These are phyloP conservation scores for Lypha dubia DNA, from an alignment of 2,888 invertebrate species.

Conservation along the genomic window DNA sequence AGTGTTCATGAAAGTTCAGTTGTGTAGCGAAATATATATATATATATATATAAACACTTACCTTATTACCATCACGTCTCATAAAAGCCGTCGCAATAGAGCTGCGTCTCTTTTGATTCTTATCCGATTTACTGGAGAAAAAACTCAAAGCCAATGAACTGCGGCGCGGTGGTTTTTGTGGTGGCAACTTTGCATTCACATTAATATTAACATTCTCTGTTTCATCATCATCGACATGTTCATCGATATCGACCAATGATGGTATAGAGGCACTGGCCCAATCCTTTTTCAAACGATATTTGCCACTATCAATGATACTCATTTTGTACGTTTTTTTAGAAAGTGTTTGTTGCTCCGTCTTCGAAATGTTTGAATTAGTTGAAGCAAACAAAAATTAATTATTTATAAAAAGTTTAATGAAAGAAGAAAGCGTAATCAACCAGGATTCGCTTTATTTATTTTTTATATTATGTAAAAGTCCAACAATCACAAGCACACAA, in stretches of 20 bases:
- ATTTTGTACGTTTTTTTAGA: constrained; percentile 74
- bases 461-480: too few relatives aligned
- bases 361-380: background rate
- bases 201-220: constrained; percentile 72
- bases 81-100: constrained; percentile 83
- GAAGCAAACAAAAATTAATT: constrained; percentile 30
- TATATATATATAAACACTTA: constrained; percentile 74
- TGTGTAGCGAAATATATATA: too few relatives aligned
- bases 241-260: constrained; percentile 82
- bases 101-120: constrained; percentile 82
- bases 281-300: constrained; percentile 83
- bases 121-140: constrained; percentile 80
- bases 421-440: constrained; percentile 7
- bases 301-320: constrained; percentile 82
- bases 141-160: constrained; percentile 82
- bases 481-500: constrained; percentile 26
- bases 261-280: constrained; percentile 83
- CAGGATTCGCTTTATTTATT: constrained; percentile 24
- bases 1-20: background rate
- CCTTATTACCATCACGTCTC: constrained; percentile 82
- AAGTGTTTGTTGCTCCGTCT: constrained; percentile 30
- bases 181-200: constrained; percentile 72
- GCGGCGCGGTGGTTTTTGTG: constrained; percentile 82
- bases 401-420: background rate
- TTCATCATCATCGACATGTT: constrained; percentile 77